Percentiles rank a stretch among this genome's conserved stretches.
Conservation (phyloP, 2,888 invertebrate species). For the Notodonta ziczac region DNA sequence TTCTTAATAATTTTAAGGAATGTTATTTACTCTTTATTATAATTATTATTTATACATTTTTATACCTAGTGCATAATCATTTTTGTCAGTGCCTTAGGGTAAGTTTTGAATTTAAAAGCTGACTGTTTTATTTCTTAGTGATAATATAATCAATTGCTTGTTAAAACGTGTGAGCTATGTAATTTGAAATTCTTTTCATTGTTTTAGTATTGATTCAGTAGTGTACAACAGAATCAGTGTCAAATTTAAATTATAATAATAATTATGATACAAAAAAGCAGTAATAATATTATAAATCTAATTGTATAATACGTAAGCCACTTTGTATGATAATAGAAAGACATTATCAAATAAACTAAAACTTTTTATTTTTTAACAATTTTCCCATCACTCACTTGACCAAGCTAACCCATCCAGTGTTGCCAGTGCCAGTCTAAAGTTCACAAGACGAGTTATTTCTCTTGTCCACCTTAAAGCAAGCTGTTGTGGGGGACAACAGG, state of each 20-base stretch:
- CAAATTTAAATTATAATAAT: constrained; percentile 59
- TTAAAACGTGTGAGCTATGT: constrained; percentile 45
- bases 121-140: constrained; percentile 61
- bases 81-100: constrained; percentile 81
- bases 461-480: too few relatives aligned
- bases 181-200: constrained; percentile 47
- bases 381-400: constrained; percentile 7
- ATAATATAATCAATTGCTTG: constrained; percentile 60
- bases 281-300: constrained; percentile 37
- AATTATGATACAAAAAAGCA: constrained; percentile 43
- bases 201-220: constrained; percentile 43
- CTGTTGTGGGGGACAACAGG: too few relatives aligned
- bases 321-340: constrained; percentile 82
- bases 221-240: constrained; percentile 59
- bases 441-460: too few relatives aligned
- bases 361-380: constrained; percentile 37
- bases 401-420: too few relatives aligned
- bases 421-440: too few relatives aligned
- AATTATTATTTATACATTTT: constrained; percentile 66
- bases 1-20: constrained; percentile 71
- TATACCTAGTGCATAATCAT: constrained; percentile 73
- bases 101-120: constrained; percentile 68
- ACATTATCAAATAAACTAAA: constrained; percentile 75
- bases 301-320: constrained; percentile 73
- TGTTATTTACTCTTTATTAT: constrained; percentile 78